These are phyloP conservation scores for Drosophila lowei DNA, from an alignment of 1,140 invertebrate genomes.

Conservation along the genomic window DNA sequence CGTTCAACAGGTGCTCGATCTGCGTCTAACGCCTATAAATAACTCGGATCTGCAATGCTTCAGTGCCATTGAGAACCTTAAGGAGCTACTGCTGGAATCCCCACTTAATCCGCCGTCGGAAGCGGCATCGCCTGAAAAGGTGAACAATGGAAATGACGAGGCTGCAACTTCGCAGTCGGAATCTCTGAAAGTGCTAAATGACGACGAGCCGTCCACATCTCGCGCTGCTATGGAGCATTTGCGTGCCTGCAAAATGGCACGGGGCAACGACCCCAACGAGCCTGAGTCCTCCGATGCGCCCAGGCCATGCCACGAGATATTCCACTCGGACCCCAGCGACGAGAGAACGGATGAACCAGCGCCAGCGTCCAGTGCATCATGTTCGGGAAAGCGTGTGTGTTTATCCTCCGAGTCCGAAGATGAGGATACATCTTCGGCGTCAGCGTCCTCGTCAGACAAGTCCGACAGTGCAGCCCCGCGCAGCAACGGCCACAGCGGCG, in stretches of 20 bases:
- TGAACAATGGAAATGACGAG: slow-evolving; percentile 42
- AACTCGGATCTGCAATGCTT: slow-evolving; percentile 88
- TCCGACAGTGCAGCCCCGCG: slow-evolving; percentile 31
- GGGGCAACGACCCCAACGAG: slow-evolving; percentile 23
- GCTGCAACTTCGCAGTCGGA: slow-evolving; percentile 22
- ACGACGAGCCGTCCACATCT: slow-evolving; percentile 72
- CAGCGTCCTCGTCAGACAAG: slow-evolving; percentile 66
- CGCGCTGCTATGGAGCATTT: slow-evolving; percentile 56
- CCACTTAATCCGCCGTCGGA: slow-evolving; percentile 64
- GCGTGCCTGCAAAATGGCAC: slow-evolving; percentile 47
- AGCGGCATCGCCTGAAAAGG: slow-evolving; percentile 12
- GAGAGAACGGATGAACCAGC: slow-evolving; percentile 30
- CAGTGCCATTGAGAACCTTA: slow-evolving; percentile 85
- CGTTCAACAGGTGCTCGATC: slow-evolving; percentile 84
- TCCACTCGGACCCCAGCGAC: slow-evolving; percentile 56
- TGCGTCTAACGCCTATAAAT: slow-evolving; percentile 87
- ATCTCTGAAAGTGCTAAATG: slow-evolving; percentile 48
- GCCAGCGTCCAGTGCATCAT: slow-evolving; percentile 4
- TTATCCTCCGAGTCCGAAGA: slow-evolving; percentile 56
- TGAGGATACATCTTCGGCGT: slow-evolving; percentile 66
- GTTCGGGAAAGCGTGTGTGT: slow-evolving; percentile 1
- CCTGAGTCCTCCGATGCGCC: slow-evolving; percentile 7
- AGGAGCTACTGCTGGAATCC: slow-evolving; percentile 86
- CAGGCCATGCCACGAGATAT: slow-evolving; percentile 22
- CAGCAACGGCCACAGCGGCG: slow-evolving; percentile 41